Base-by-base conservation (phyloP, 2,888 invertebrate genomes). In the Bombyx huttoni region DNA sequence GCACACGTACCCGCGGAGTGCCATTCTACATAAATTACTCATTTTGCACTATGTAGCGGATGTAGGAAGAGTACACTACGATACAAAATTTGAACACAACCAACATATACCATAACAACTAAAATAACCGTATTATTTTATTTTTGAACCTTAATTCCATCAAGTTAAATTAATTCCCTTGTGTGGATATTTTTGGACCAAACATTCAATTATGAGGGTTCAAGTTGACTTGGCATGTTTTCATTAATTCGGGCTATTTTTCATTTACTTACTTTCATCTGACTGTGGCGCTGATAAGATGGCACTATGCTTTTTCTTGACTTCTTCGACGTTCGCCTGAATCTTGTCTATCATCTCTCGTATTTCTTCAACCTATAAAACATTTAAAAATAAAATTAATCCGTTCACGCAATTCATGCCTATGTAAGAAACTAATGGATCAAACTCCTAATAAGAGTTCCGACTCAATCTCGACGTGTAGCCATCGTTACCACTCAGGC, bases 331-430 rank as follows among this genome's bases (percentile, higher is more conserved):
- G 92, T 98, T 99, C 75, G 96, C 94, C 87, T 98, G 98, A 81
- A 99, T 99, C 91, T 97, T 97, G 89, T 99, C 99, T 91, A 99
- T 99, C 96, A 98, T 99, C 89, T 97, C 98, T 73, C 99, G 94
- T 87, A 99, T 99, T 91, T 99, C 99, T 90, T 99, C 99, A 89
- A 99, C 98, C 96, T 97, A 82, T 49, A 81, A 49, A 47, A 35
- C 13, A n/a, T 34, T n/a, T 47, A 12, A 24, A 47, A 12, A 12
- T 3, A 35, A 24, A 33, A 12, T 14, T 3, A 40, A 13, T 45
- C 14, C 9, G 24, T 47, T 12, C 8, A 47, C 13, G n/a, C 47
- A 47, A 5, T 47, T 3, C n/a, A 47, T 3, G 8, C 7, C 7
- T 2, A 47, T 8, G 8, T 47, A 8, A 13, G 14, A 24, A 24